Base-by-base conservation (phyloP, 1,140 invertebrate species). In the Bombus waltoni region DNA sequence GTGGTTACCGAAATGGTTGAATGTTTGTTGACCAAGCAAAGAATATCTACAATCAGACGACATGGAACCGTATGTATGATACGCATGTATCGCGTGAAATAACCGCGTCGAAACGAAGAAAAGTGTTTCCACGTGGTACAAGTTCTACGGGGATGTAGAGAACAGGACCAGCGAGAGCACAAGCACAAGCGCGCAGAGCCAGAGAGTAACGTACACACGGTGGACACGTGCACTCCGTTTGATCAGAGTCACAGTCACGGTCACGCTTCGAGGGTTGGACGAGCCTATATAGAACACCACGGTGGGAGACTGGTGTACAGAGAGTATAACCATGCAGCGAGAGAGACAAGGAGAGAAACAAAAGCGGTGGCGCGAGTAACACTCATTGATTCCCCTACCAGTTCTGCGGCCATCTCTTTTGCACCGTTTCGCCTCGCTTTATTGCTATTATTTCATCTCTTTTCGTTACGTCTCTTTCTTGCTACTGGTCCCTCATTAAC, bases 171-270 rank as follows among this genome's bases (percentile, higher is more conserved):
- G 66, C 32, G n/a, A 25, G 28, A 28, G 57, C 44, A 42, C 66
- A 47, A 40, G 8, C 4, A 15, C 13, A n/a, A 28, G 59, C 59
- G 59, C 25, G 59, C 59, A 62, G 11, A 62, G 59, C 28, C 59
- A 62, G 66, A 42, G 57, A 38, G 44, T 40, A 38, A n/a, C 72
- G 85, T 89, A 70, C 62, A 89, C 83, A 82, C 74, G 78, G 84
- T 87, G 87, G 87, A 90, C 89, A 86, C 81, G 89, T 88, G 89
- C 89, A 88, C 87, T 90, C 59, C 53, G 86, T 76, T 86, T 87
- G 83, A 77, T 88, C 92, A 88, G 92, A 93, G 93, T 93, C 93
- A 93, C 91, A 93, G 93, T 93, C 93, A 93, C 91, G 93, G 93
- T 93, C 93, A 93, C 92, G 93, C 92, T 93, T 91, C 84, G 89